Evolutionary conservation across 2,797 vertebrate species (phyloP).

Genomic region (Phylloscopus collybita): DNA sequence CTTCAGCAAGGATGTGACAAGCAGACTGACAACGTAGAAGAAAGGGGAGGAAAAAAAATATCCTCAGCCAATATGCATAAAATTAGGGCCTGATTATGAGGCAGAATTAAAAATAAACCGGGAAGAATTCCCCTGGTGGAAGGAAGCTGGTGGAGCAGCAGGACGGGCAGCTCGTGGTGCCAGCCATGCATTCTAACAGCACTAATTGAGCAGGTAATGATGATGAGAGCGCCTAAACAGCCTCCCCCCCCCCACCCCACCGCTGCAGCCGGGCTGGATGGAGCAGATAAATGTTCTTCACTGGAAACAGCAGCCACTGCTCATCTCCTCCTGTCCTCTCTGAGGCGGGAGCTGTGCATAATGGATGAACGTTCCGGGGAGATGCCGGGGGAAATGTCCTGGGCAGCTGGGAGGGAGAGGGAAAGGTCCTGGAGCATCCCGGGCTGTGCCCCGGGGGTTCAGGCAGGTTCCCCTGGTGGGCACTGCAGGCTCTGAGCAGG

Average conservation of each 20-base stretch:
- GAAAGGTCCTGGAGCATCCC: neutral
- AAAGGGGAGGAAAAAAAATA: neutral
- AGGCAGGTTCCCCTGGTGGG: neutral
- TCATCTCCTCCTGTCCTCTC: neutral
- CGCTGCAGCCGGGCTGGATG: neutral
- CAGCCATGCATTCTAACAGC: neutral
- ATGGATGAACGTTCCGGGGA: neutral
- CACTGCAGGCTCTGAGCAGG: neutral
- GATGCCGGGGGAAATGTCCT: neutral
- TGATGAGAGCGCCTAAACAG: neutral
- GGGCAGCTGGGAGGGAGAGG: neutral
- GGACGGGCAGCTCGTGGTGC: neutral
- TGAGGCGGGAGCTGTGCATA: neutral
- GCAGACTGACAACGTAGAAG: slow-evolving; percentile 46
- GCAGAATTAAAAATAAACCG: neutral
- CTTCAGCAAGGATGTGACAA: slow-evolving; percentile 67
- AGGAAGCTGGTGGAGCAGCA: neutral
- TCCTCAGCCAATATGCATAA: neutral
- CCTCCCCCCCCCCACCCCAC: neutral
- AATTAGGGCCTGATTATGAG: slow-evolving; percentile 27
- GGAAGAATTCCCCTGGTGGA: neutral
- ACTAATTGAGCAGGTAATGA: slow-evolving; percentile 18
- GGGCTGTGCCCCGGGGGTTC: neutral
- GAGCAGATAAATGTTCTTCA: neutral
- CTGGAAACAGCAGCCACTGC: neutral